A percentile compares a stretch with the other conserved stretches of the same genome.
Evolutionary conservation across 2,888 invertebrate species (phyloP).

Genomic region (Melanargia galathea): DNA sequence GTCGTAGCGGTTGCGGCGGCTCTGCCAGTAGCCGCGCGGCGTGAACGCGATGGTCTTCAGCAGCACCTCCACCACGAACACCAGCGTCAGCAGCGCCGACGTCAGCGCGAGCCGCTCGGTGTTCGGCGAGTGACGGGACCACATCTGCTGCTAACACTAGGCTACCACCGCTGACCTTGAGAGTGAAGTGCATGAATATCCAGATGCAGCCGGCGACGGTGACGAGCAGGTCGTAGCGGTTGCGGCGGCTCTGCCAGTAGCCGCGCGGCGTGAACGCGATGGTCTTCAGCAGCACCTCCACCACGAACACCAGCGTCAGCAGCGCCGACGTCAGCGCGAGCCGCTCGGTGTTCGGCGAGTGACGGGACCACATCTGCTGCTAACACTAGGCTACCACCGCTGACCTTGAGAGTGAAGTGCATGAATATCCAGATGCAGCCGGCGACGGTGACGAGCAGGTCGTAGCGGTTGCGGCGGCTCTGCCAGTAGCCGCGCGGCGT

Average conservation of each 20-base stretch:
- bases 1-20: conserved; percentile 98
- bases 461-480: conserved; percentile 97
- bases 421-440: conserved; percentile 98
- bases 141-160: too few species aligned
- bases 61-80: conserved; percentile 97
- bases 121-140: conserved; percentile 88
- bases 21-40: conserved; percentile 99
- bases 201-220: conserved; percentile 97
- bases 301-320: conserved; percentile 95
- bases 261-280: conserved; percentile 98
- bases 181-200: conserved; percentile 95
- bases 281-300: conserved; percentile 98
- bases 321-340: conserved; percentile 93
- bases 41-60: conserved; percentile 99
- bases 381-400: too few species aligned
- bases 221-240: conserved; percentile 98
- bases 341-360: conserved; percentile 89
- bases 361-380: too few species aligned
- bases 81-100: conserved; percentile 93
- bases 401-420: conserved; percentile 93
- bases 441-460: conserved; percentile 97
- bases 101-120: conserved; percentile 92
- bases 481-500: conserved; percentile 99
- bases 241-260: conserved; percentile 98
- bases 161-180: too few species aligned